These are phyloP conservation scores for Globia sparganii DNA, from an alignment of 2,888 invertebrate genomes.

Conservation along the genomic window DNA sequence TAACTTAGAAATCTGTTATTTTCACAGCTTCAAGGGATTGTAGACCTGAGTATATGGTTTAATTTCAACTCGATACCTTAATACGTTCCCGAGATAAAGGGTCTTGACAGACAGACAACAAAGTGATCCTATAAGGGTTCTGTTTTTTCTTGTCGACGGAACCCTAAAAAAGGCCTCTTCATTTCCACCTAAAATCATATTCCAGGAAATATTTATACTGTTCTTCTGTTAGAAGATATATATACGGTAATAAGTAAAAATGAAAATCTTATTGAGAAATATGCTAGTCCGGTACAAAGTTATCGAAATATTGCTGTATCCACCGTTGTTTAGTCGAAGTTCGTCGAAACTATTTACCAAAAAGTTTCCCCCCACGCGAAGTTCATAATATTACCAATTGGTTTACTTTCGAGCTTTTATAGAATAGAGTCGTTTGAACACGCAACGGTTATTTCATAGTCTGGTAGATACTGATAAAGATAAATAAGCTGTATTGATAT, in stretches of 20 bases:
- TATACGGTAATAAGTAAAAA: not conserved
- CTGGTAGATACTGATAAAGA: not conserved
- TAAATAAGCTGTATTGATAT: not conserved
- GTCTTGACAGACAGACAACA: no score
- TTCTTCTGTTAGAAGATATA: not conserved
- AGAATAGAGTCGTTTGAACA: conserved; percentile 17
- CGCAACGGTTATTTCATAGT: conserved; percentile 17
- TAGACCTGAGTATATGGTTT: no score
- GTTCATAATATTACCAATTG: conserved; percentile 34
- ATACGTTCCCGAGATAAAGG: no score
- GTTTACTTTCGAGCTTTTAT: not conserved
- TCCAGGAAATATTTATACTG: no score
- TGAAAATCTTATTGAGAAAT: not conserved
- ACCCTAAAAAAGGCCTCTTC: no score
- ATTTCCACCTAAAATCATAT: no score
- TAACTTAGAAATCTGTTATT: no score
- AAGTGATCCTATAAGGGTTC: no score
- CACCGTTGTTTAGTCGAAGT: not conserved
- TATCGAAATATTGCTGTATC: not conserved
- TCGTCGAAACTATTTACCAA: not conserved
- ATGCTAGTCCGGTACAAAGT: not conserved
- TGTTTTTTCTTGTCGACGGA: no score
- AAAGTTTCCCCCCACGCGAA: conserved; percentile 39
- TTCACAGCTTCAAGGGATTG: no score
- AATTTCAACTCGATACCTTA: no score